Percentiles rank a stretch among this genome's conserved stretches.
phyloP scores from a whole-genome alignment of 1,140 invertebrate species.

The Aporrectodea caliginosa region DNA sequence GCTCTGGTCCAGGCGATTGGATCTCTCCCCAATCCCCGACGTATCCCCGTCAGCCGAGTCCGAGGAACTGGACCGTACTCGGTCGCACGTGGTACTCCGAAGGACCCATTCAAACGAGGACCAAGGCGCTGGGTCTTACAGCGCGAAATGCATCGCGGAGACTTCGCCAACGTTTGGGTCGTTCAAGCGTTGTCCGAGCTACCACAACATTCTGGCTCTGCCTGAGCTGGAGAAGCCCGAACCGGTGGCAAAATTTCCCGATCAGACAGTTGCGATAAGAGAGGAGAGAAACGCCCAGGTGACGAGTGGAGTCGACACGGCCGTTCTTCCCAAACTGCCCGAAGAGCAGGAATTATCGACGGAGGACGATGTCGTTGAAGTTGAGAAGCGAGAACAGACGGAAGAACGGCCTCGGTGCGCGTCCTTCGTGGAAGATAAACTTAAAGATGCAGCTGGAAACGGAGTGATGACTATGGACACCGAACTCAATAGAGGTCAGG shows the following conservation, averaged over 20 bases:
- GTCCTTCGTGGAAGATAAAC: background rate
- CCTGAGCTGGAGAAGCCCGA: background rate
- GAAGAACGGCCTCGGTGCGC: background rate
- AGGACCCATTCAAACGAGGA: background rate
- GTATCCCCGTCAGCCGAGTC: slow-evolving; percentile 49
- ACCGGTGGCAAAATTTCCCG: too few species aligned
- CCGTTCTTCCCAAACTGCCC: background rate
- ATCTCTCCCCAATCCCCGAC: slow-evolving; percentile 45
- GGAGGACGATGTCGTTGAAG: background rate
- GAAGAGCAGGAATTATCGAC: background rate
- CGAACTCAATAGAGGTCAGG: background rate
- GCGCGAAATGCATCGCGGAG: background rate
- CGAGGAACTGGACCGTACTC: slow-evolving; percentile 27
- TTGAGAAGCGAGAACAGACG: background rate
- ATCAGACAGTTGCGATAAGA: background rate
- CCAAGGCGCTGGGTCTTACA: background rate
- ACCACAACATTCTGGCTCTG: background rate
- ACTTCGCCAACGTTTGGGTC: background rate
- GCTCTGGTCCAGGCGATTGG: slow-evolving; percentile 45
- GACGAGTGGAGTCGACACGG: background rate
- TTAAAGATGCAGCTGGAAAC: background rate
- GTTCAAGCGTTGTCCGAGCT: background rate
- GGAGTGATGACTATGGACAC: background rate
- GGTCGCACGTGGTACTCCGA: too few species aligned
- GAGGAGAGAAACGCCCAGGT: background rate